Evolutionary conservation across 1,140 invertebrate genomes (phyloP).

Genomic region (Paramacrobiotus metropolitanus): DNA sequence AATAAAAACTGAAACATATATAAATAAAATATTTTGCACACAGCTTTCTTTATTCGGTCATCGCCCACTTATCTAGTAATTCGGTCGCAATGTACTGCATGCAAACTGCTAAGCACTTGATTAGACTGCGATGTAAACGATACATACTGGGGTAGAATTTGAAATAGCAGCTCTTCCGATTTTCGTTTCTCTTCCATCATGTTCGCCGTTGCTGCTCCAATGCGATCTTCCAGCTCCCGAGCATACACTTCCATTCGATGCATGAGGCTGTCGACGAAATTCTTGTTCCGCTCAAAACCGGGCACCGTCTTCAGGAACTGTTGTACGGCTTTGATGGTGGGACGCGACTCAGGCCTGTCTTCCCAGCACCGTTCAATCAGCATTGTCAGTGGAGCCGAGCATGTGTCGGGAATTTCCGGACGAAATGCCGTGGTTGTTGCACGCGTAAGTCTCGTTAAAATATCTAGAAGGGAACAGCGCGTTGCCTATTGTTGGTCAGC

Average conservation of each 20-base stretch:
- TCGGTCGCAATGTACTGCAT: too few relatives aligned
- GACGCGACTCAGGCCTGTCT: neutral
- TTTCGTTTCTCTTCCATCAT: neutral
- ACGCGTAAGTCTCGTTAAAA: neutral
- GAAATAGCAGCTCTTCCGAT: slow-evolving; percentile 1
- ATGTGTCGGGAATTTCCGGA: neutral
- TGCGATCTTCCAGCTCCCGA: neutral
- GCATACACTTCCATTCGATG: neutral
- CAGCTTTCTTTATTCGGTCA: too few relatives aligned
- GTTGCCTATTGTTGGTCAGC: too few relatives aligned
- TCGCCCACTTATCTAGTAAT: too few relatives aligned
- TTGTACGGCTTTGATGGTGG: neutral
- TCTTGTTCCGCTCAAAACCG: neutral
- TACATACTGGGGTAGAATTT: neutral
- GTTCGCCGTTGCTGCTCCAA: neutral
- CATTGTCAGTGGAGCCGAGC: neutral
- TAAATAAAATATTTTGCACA: too few relatives aligned
- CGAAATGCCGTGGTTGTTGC: neutral
- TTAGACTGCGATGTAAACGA: too few relatives aligned
- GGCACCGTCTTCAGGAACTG: neutral
- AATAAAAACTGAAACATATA: neutral
- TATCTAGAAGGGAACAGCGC: neutral
- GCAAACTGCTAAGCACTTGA: too few relatives aligned
- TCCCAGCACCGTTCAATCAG: neutral
- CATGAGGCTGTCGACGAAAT: neutral